Evolutionary conservation across 1,140 invertebrate genomes (phyloP).

Genomic region (Cherax quadricarinatus): DNA sequence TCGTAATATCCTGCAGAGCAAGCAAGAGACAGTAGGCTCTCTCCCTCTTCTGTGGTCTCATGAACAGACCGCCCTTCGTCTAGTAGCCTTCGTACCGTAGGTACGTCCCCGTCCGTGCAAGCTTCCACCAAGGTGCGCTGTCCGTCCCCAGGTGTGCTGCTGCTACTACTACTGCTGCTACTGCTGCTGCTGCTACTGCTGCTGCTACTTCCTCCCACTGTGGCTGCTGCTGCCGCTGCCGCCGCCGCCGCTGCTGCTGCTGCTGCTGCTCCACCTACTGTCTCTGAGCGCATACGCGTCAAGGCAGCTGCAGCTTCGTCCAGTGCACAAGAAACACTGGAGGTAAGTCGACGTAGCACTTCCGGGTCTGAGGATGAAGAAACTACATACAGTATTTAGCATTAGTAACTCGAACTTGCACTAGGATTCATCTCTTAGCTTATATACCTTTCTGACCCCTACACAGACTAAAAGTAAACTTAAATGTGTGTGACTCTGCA

Average conservation of each 20-base stretch:
- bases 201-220: conserved; percentile 72
- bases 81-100: conserved; percentile 86
- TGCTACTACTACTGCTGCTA: conserved; percentile 68
- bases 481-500: no score
- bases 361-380: conserved; percentile 77
- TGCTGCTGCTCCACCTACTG: conserved; percentile 75
- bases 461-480: no score
- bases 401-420: conserved; percentile 40
- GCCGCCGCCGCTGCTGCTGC: conserved; percentile 56
- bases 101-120: conserved; percentile 94
- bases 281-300: conserved; percentile 94
- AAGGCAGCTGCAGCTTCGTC: conserved; percentile 97
- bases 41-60: conserved; percentile 95
- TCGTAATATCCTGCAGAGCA: conserved; percentile 96
- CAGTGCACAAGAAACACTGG: conserved; percentile 89
- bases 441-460: not conserved
- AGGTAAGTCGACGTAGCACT: conserved; percentile 77
- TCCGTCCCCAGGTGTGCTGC: conserved; percentile 74
- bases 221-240: conserved; percentile 68
- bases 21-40: conserved; percentile 92
- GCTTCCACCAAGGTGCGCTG: conserved; percentile 85
- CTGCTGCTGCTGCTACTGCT: conserved; percentile 66
- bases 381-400: conserved; percentile 55
- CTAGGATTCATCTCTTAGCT: not conserved
- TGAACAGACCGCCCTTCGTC: conserved; percentile 92